phyloP scores from a whole-genome alignment of 2,113 vertebrate species.

The Hepsetus odoe region DNA sequence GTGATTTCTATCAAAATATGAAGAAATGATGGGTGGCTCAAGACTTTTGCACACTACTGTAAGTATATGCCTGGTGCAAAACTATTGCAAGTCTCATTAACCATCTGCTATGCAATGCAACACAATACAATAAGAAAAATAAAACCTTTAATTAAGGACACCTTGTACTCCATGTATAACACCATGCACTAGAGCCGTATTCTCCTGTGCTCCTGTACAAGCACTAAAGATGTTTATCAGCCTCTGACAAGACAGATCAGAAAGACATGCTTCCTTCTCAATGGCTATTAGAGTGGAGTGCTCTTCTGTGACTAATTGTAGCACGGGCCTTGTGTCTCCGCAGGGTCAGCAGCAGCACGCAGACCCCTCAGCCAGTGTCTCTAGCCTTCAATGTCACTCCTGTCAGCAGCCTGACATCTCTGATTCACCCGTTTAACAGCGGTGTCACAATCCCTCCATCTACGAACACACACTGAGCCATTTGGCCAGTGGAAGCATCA shows the following conservation, averaged over 20 bases:
- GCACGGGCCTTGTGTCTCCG: slow-evolving; percentile 45
- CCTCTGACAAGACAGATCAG: slow-evolving; percentile 42
- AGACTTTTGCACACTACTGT: too few relatives aligned
- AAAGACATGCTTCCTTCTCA: slow-evolving; percentile 48
- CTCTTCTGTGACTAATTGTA: slow-evolving; percentile 55
- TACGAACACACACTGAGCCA: slow-evolving; percentile 32
- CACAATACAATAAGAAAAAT: not conserved
- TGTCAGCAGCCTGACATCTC: slow-evolving; percentile 62
- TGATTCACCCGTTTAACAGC: slow-evolving; percentile 61
- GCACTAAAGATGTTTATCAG: slow-evolving; percentile 51
- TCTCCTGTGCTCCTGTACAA: slow-evolving; percentile 25
- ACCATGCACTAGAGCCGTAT: not conserved
- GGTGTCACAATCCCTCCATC: slow-evolving; percentile 35
- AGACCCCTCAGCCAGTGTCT: slow-evolving; percentile 29
- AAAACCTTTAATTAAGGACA: not conserved
- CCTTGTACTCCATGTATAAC: not conserved
- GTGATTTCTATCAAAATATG: too few relatives aligned
- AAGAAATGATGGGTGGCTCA: too few relatives aligned
- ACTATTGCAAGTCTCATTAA: too few relatives aligned
- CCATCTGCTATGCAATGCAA: not conserved
- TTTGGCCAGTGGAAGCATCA: slow-evolving; percentile 34
- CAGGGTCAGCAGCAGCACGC: slow-evolving; percentile 42
- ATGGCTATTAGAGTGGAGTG: slow-evolving; percentile 43
- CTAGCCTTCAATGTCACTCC: slow-evolving; percentile 39
- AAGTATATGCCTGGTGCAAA: too few relatives aligned